Conservation (phyloP, 2,113 vertebrate genomes). For the Columbina picui region DNA sequence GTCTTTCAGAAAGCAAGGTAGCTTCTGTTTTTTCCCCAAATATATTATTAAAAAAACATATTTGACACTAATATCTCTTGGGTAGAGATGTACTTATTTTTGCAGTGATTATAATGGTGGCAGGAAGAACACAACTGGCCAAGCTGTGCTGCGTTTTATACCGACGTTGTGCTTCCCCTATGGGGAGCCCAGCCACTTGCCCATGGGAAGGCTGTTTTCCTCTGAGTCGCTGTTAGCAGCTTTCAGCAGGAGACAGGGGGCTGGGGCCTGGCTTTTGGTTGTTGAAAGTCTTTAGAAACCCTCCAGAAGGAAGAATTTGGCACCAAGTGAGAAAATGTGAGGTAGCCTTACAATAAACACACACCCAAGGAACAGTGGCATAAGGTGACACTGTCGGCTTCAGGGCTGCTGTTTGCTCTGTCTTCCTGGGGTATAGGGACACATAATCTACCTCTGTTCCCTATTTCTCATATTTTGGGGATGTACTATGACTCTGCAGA, state of each 20-base stretch:
- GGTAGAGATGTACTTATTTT: neutral
- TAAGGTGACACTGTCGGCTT: neutral
- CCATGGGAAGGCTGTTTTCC: neutral
- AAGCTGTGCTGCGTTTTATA: neutral
- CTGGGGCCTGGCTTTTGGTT: neutral
- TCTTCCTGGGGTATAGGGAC: neutral
- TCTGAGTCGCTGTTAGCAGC: neutral
- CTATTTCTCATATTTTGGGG: neutral
- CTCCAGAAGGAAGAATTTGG: neutral
- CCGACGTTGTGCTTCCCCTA: neutral
- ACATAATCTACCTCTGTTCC: neutral
- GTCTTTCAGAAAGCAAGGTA: neutral
- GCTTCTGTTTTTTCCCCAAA: neutral
- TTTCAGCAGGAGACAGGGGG: neutral
- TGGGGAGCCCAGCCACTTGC: neutral
- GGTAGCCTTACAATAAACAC: neutral
- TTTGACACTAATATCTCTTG: neutral
- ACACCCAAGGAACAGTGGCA: neutral
- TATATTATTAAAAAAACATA: neutral
- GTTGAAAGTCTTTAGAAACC: neutral
- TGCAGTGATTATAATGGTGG: neutral
- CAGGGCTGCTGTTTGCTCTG: neutral
- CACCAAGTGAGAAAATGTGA: neutral
- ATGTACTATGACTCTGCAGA: neutral
- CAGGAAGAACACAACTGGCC: neutral